phyloP scores from a whole-genome alignment of 1,140 invertebrate genomes.

The Brachionus rubens region DNA sequence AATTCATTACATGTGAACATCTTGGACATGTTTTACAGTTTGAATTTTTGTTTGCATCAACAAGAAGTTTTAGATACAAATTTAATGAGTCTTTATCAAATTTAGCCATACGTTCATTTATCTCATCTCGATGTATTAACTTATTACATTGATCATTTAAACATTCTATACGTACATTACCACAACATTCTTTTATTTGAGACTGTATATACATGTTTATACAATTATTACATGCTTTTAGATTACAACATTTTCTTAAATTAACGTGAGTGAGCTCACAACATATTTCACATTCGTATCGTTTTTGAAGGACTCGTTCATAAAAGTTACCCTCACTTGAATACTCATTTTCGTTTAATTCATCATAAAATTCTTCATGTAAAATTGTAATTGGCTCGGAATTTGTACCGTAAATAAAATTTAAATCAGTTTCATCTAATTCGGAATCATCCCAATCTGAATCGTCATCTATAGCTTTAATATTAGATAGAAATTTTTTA shows the following conservation, averaged over 20 bases:
- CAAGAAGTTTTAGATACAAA: slow-evolving; percentile 56
- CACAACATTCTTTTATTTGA: slow-evolving; percentile 48
- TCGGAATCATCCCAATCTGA: too few relatives aligned
- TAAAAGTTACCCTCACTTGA: not conserved
- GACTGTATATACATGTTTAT: slow-evolving; percentile 48
- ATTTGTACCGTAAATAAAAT: too few relatives aligned
- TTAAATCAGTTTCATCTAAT: too few relatives aligned
- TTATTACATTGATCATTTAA: slow-evolving; percentile 52
- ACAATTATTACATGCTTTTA: slow-evolving; percentile 49
- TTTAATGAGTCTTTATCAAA: slow-evolving; percentile 49
- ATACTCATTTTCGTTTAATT: not conserved
- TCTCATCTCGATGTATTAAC: slow-evolving; percentile 57
- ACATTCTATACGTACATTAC: slow-evolving; percentile 55
- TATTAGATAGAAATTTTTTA: not conserved
- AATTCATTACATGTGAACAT: slow-evolving; percentile 53
- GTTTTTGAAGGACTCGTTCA: not conserved
- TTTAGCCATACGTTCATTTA: slow-evolving; percentile 51
- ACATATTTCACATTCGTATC: slow-evolving; percentile 5
- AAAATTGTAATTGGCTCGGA: too few relatives aligned
- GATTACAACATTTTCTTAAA: slow-evolving; percentile 49
- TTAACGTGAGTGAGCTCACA: not conserved
- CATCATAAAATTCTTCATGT: not conserved
- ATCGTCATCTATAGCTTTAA: not conserved
- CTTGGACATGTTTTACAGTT: slow-evolving; percentile 59
- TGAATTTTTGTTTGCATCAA: slow-evolving; percentile 58